These are phyloP conservation scores for Tricholauxania praeusta DNA, from an alignment of 2,888 invertebrate species.

Conservation along the genomic window DNA sequence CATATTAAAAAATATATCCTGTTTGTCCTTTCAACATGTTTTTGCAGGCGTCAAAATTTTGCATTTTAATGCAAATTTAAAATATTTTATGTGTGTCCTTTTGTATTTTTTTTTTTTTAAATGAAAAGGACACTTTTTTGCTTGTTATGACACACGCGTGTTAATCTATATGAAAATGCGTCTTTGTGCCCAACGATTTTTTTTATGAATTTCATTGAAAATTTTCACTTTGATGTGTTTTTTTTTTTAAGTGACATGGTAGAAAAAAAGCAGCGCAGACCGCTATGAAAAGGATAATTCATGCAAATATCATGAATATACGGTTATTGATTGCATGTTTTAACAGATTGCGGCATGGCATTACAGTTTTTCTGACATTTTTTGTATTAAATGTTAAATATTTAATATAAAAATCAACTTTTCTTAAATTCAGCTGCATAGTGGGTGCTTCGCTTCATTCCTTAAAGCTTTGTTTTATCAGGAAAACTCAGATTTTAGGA, in stretches of 20 bases:
- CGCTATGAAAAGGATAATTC: constrained; percentile 30
- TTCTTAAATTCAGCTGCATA: too few species aligned
- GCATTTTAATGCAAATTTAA: constrained; percentile 20
- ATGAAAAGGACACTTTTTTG: constrained; percentile 43
- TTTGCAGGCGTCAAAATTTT: constrained; percentile 27
- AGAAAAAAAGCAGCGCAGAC: constrained; percentile 2
- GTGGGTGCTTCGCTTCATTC: too few species aligned
- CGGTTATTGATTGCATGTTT: constrained; percentile 36
- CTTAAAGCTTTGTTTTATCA: too few species aligned
- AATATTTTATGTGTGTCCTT: constrained; percentile 15
- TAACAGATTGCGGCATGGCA: constrained; percentile 32
- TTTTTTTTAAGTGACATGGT: constrained; percentile 3
- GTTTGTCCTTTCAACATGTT: constrained; percentile 6
- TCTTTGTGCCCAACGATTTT: background rate
- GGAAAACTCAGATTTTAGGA: too few species aligned
- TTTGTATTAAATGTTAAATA: too few species aligned
- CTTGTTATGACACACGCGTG: constrained; percentile 22
- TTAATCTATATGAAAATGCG: constrained; percentile 46
- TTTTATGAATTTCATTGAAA: constrained; percentile 42
- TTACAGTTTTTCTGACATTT: too few species aligned
- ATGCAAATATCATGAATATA: constrained; percentile 31
- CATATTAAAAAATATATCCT: constrained; percentile 8
- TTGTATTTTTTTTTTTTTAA: constrained; percentile 27
- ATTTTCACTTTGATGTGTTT: constrained; percentile 33
- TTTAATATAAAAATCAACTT: too few species aligned